phyloP scores from a whole-genome alignment of 2,888 invertebrate genomes.

The Diarsia mendica region DNA sequence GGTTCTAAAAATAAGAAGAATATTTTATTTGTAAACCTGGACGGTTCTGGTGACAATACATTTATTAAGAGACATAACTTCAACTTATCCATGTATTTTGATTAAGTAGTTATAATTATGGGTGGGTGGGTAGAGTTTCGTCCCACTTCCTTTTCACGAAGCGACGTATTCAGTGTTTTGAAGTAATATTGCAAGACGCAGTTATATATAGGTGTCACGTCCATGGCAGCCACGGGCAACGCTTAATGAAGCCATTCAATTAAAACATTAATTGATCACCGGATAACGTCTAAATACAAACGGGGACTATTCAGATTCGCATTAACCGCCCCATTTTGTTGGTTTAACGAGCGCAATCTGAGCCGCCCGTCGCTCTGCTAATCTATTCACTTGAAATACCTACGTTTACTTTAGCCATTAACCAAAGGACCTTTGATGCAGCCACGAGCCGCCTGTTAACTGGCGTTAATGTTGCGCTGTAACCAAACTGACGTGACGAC shows the following conservation, averaged over 20 bases:
- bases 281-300: conserved; percentile 54
- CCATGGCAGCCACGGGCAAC: not conserved
- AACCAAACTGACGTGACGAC: not conserved
- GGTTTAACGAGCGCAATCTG: conserved; percentile 64
- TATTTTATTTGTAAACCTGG: no score
- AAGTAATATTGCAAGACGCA: conserved; percentile 2
- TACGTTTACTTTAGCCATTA: conserved; percentile 60
- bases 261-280: conserved; percentile 60
- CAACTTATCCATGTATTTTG: no score
- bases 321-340: conserved; percentile 62
- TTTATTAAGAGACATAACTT: no score
- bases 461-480: conserved; percentile 28
- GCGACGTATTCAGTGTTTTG: not conserved
- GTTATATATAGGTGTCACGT: not conserved
- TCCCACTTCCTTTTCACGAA: not conserved
- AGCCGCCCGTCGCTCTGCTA: conserved; percentile 48
- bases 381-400: conserved; percentile 63
- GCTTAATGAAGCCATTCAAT: conserved; percentile 51
- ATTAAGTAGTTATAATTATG: no score
- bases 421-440: conserved; percentile 61
- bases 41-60: no score
- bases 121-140: not conserved
- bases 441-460: conserved; percentile 33
- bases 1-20: no score
- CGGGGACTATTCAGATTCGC: conserved; percentile 60